A percentile compares a stretch with the other conserved stretches of the same genome.
Conservation (phyloP, 2,888 invertebrate genomes). For the Altica lythri region DNA sequence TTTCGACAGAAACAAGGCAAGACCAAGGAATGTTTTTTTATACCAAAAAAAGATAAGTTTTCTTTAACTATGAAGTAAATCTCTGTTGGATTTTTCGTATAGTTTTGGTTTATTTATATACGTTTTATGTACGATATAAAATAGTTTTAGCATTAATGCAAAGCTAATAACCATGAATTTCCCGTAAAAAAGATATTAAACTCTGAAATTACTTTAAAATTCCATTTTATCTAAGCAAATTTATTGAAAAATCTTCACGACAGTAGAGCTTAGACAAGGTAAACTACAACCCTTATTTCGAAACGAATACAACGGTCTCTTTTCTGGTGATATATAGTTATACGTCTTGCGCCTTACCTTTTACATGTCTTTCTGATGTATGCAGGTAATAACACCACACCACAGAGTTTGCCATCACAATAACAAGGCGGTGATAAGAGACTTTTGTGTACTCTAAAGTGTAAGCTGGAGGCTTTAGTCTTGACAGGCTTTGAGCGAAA, state of each 20-base stretch:
- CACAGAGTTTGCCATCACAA: slow-evolving; percentile 18
- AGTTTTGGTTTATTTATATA: too few relatives aligned
- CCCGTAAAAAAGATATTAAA: too few relatives aligned
- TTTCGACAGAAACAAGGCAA: too few relatives aligned
- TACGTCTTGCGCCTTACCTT: slow-evolving; percentile 10
- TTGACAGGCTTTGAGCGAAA: slow-evolving; percentile 5
- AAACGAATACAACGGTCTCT: slow-evolving; percentile 3
- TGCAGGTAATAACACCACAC: slow-evolving; percentile 34
- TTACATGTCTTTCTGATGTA: slow-evolving; percentile 20
- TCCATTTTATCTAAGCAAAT: slow-evolving; percentile 2
- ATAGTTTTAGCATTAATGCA: too few relatives aligned
- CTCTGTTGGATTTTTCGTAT: too few relatives aligned
- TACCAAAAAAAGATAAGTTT: too few relatives aligned
- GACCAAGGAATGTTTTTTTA: too few relatives aligned
- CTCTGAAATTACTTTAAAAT: slow-evolving; percentile 1
- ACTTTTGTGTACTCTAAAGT: slow-evolving; percentile 15
- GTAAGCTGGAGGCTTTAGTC: slow-evolving; percentile 18
- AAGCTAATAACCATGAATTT: too few relatives aligned
- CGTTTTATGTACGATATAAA: too few relatives aligned
- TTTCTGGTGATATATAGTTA: slow-evolving; percentile 14
- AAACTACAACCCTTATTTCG: slow-evolving; percentile 4
- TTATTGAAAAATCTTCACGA: neutral
- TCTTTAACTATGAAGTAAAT: too few relatives aligned
- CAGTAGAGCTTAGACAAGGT: neutral
- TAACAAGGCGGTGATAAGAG: slow-evolving; percentile 21